These are phyloP conservation scores for Varanus komodoensis DNA, from an alignment of 2,113 vertebrate species.

Conservation along the genomic window DNA sequence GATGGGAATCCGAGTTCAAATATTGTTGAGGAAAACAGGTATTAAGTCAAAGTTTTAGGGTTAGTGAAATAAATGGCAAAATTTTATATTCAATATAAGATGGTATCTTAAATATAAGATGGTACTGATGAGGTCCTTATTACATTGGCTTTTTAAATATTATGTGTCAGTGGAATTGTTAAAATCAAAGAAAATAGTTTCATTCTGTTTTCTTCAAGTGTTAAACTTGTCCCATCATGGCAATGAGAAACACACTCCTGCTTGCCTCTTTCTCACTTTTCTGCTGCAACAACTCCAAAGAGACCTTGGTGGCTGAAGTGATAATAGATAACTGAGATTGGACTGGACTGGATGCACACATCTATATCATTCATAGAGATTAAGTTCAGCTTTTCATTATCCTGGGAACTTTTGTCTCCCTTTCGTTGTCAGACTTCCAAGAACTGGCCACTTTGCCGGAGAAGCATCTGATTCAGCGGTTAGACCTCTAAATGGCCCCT, in stretches of 20 bases:
- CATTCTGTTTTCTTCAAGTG: slow-evolving; percentile 45
- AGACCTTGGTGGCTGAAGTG: slow-evolving; percentile 47
- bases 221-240: slow-evolving; percentile 66
- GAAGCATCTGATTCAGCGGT: not conserved
- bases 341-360: slow-evolving; percentile 58
- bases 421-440: slow-evolving; percentile 1
- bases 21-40: no score
- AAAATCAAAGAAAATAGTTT: slow-evolving; percentile 45
- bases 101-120: no score
- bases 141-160: not conserved
- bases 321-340: slow-evolving; percentile 47
- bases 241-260: slow-evolving; percentile 4
- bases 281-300: slow-evolving; percentile 43
- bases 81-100: no score
- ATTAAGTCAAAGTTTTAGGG: no score
- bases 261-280: slow-evolving; percentile 53
- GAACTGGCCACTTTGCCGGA: not conserved
- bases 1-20: no score
- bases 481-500: not conserved
- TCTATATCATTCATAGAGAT: slow-evolving; percentile 60
- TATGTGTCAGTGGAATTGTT: slow-evolving; percentile 64
- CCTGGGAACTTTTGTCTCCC: slow-evolving; percentile 25
- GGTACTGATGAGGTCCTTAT: no score
- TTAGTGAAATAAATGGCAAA: no score
- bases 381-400: slow-evolving; percentile 51